Conservation (phyloP, 2,888 invertebrate species). For the Tuta absoluta region DNA sequence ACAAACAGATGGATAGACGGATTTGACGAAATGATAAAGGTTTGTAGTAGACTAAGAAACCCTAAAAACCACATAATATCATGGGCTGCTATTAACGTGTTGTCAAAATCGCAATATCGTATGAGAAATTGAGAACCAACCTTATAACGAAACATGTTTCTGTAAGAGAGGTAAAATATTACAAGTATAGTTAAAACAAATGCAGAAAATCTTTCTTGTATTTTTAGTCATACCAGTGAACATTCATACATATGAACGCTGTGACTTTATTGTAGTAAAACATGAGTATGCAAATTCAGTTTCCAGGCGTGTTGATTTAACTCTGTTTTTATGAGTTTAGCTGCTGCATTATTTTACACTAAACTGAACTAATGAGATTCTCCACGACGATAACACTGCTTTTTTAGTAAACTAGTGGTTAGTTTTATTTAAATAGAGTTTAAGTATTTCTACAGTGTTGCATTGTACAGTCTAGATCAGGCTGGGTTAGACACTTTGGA, state of each 20-base stretch:
- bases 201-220: background rate
- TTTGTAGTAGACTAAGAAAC: too few species aligned
- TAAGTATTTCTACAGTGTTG: background rate
- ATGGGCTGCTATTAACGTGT: too few species aligned
- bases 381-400: conserved; percentile 29
- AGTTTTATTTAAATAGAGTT: background rate
- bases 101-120: too few species aligned
- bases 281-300: conserved; percentile 43
- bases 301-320: conserved; percentile 44
- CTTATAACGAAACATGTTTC: too few species aligned
- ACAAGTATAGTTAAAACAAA: background rate
- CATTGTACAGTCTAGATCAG: too few species aligned
- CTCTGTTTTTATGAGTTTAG: conserved; percentile 42
- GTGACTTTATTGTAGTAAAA: conserved; percentile 36
- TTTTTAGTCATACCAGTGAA: background rate
- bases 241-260: conserved; percentile 6
- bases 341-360: conserved; percentile 44
- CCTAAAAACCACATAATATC: too few species aligned
- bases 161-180: too few species aligned
- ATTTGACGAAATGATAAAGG: too few species aligned
- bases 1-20: too few species aligned
- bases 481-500: too few species aligned
- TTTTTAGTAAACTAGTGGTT: conserved; percentile 3
- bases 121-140: too few species aligned
- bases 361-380: conserved; percentile 44